These are phyloP conservation scores for Atrina japonica DNA, from an alignment of 2,888 invertebrate species.

Conservation along the genomic window DNA sequence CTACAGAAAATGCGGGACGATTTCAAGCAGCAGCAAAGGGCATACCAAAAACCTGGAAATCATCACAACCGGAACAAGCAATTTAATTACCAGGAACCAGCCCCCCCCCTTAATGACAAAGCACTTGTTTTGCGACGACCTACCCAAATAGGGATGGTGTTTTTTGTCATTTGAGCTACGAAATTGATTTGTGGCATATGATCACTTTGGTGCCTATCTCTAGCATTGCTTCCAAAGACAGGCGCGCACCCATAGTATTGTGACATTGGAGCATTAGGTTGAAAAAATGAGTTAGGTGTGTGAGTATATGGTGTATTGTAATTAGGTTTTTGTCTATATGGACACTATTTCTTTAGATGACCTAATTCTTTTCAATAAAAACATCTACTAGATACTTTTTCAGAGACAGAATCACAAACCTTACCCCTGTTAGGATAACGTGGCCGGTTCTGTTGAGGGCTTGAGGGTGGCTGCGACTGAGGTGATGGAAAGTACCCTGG, in stretches of 20 bases:
- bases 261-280: neutral
- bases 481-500: too few relatives aligned
- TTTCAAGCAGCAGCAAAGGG: neutral
- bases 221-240: constrained; percentile 21
- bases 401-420: neutral
- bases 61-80: neutral
- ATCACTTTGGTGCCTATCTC: neutral
- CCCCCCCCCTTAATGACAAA: neutral
- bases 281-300: too few relatives aligned
- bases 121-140: constrained; percentile 10
- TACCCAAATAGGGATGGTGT: neutral
- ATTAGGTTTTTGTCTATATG: too few relatives aligned
- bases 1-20: neutral
- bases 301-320: too few relatives aligned
- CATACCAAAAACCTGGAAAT: neutral
- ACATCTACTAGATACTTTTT: neutral
- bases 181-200: neutral
- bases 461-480: neutral
- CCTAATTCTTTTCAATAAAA: constrained; percentile 13
- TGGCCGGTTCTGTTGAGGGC: neutral
- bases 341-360: constrained; percentile 12
- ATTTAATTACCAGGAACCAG: neutral
- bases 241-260: constrained; percentile 10
- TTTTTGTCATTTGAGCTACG: constrained; percentile 14
- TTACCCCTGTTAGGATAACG: neutral